Base-by-base conservation (phyloP, 1,140 invertebrate species). In the Aphidius ervi region DNA sequence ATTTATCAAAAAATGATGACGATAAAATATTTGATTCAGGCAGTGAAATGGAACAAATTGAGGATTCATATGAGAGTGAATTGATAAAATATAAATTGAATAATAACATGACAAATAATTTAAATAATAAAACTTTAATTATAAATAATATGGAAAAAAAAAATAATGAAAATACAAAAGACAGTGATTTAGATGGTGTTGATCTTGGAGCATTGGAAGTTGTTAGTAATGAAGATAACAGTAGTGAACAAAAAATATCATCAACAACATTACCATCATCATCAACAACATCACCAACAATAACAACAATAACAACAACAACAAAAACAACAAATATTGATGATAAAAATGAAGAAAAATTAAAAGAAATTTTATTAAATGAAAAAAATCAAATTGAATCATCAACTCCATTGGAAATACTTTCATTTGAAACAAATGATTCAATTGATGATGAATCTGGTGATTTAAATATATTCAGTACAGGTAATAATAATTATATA, bases 401-500 rank as follows among this genome's bases (percentile, higher is more conserved):
- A 37, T 62, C 9, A 9, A 60, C 45, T 5, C 23, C 23, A 16
- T 3, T 41, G 37, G 58, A 49, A 46, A 48, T 46, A 9, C 46
- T 63, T 16, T 42, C 47, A 7, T 63, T 63, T 46, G 57, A 63
- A 6, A 59, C 42, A 5, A 59, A 50, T 39, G 56, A 61, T 16
- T 46, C 56, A 0, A 54, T 39, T 43, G 52, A 61, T 31, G 59
- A 54, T 4, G 55, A 61, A 46, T 23, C 39, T 59, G 69, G 70
- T 10, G 61, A 69, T 9, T 56, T 72, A 40, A 65, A 68, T 58
- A 57, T 67, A 16, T 71, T 71, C 37, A 70, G 65, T 53, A 70
- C 68, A 71, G 71, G 76, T 77, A 67, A 65, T 47, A 57, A 2
- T 41, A 10, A 58, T 50, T 49, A 42, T 42, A 47, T 39, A 59